Evolutionary conservation across 2,888 invertebrate species (phyloP).

Genomic region (Xestobium rufovillosum): DNA sequence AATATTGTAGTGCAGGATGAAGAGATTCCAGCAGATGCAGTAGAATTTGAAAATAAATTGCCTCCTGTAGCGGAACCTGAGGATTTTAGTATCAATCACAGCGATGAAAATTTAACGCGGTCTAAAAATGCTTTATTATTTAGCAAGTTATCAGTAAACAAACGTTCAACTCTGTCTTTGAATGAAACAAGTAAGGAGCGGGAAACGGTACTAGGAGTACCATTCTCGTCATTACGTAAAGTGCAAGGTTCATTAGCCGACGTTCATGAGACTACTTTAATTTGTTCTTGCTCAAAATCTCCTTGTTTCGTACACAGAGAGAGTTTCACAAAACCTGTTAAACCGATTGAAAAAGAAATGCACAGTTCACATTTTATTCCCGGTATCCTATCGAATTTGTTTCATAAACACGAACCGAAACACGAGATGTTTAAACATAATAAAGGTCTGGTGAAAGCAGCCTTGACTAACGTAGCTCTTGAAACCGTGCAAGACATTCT

Average conservation of each 20-base stretch:
- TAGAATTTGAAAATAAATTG: slow-evolving; percentile 1
- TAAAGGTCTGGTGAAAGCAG: slow-evolving; percentile 46
- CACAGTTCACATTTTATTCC: too few relatives aligned
- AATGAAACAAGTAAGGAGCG: slow-evolving; percentile 42
- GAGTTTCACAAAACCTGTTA: neutral
- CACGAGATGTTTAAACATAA: slow-evolving; percentile 19
- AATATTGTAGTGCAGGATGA: neutral
- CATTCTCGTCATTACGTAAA: slow-evolving; percentile 42
- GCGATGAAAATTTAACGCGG: slow-evolving; percentile 26
- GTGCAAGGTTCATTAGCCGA: slow-evolving; percentile 5
- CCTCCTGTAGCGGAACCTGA: slow-evolving; percentile 21
- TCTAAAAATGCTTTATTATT: slow-evolving; percentile 38
- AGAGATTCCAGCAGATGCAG: neutral
- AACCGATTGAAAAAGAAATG: neutral
- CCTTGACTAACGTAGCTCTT: slow-evolving; percentile 51
- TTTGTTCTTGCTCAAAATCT: neutral
- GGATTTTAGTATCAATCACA: slow-evolving; percentile 12
- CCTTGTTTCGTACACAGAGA: neutral
- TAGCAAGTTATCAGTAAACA: slow-evolving; percentile 35
- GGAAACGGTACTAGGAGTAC: slow-evolving; percentile 49
- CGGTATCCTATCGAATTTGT: neutral
- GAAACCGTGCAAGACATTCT: slow-evolving; percentile 46
- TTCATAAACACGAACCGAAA: slow-evolving; percentile 10
- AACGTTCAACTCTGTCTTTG: slow-evolving; percentile 41
- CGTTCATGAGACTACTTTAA: neutral